Conservation (phyloP, 64 coral and sea anemone genomes). For the Stichodactyla mertensii region DNA sequence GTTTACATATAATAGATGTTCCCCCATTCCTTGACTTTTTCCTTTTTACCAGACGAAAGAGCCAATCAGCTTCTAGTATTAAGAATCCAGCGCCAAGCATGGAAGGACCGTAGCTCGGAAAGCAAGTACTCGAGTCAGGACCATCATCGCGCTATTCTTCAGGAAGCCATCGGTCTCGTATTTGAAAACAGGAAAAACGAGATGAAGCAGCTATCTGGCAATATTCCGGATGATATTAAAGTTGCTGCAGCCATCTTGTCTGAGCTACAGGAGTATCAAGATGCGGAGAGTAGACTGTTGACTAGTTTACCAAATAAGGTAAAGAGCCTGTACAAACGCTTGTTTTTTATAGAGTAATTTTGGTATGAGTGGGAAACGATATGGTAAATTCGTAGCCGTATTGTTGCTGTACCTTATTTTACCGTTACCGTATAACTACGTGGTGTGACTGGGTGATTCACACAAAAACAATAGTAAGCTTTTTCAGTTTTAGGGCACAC, state of each 20-base stretch:
- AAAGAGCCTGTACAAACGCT: background rate
- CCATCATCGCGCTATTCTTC: conserved; percentile 62
- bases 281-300: conserved; percentile 65
- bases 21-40: background rate
- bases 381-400: too few species aligned
- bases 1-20: too few species aligned
- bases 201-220: conserved; percentile 27
- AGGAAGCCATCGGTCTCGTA: conserved; percentile 79
- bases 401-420: too few species aligned
- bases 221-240: conserved; percentile 45
- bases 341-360: too few species aligned
- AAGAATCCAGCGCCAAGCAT: conserved; percentile 80
- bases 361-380: too few species aligned
- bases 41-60: conserved; percentile 53
- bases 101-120: conserved; percentile 67
- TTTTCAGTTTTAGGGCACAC: too few species aligned
- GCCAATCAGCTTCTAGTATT: conserved; percentile 85
- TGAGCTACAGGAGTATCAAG: conserved; percentile 76
- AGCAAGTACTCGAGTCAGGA: conserved; percentile 55
- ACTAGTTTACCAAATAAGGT: conserved; percentile 58
- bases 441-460: too few species aligned
- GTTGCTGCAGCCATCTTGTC: conserved; percentile 65
- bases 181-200: conserved; percentile 72
- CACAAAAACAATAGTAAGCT: too few species aligned
- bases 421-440: too few species aligned